Conservation (phyloP, 2,113 vertebrate species). For the Mugil cephalus region DNA sequence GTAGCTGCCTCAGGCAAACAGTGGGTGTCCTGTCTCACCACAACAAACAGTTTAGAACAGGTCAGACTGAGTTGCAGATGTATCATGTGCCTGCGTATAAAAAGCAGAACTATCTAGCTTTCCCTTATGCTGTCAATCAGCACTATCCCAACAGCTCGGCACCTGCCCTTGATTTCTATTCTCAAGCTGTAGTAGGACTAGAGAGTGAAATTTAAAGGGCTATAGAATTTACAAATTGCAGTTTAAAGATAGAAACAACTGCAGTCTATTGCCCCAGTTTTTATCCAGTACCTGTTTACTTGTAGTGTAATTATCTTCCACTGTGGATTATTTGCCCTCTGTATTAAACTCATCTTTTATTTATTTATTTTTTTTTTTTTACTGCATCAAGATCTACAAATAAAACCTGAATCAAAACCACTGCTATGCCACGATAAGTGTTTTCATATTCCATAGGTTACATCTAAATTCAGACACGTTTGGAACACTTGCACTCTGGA, state of each 20-base stretch:
- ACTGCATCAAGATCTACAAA: background rate
- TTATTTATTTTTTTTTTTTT: no score
- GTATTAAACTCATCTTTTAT: background rate
- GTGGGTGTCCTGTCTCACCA: constrained; percentile 35
- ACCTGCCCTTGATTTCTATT: background rate
- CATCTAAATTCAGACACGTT: constrained; percentile 7
- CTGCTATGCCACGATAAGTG: no score
- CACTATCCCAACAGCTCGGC: background rate
- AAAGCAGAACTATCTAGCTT: constrained; percentile 12
- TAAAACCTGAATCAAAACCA: background rate
- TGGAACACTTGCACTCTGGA: background rate
- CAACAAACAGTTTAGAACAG: constrained; percentile 32
- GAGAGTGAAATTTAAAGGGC: background rate
- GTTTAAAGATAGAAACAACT: no score
- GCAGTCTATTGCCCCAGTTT: background rate
- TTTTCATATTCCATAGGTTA: no score
- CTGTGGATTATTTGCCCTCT: no score
- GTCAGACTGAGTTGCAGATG: constrained; percentile 19
- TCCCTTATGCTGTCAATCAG: background rate
- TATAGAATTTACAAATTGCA: no score
- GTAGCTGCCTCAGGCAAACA: constrained; percentile 19
- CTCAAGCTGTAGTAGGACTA: background rate
- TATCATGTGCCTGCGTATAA: constrained; percentile 19
- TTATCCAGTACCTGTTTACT: no score
- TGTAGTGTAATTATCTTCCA: no score